Base-by-base conservation (phyloP, 2,797 vertebrate species). In the Zonotrichia albicollis region DNA sequence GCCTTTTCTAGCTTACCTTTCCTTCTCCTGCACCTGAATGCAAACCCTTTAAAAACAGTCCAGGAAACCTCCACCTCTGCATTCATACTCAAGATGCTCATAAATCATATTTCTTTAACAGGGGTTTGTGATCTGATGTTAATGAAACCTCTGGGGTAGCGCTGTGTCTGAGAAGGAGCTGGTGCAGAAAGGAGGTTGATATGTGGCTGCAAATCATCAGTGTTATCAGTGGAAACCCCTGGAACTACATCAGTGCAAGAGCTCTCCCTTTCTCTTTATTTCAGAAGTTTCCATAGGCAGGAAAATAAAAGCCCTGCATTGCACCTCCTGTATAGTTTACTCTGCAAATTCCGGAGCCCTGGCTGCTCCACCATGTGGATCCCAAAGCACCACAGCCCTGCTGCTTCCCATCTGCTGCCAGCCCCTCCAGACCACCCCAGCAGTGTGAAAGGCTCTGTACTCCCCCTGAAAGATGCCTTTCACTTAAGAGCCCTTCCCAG, bases 191-290 rank as follows among this genome's bases (percentile, higher is more conserved):
- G 16, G 13, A 17, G 10, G 29, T 32, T 64, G 76, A 65, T 48
- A 27, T 4, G 60, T 60, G 13, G 40, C n/a, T 71, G 3, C 50
- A 62, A 89, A 66, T 36, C 36, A 50, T 75, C 46, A 14, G 13
- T 73, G 76, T 79, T 94, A 94, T 85, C 90, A 67, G 82, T 93
- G 72, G 84, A 83, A 94, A 40, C 55, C 72, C 79, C 72, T 45
- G 13, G 38, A 95, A 58, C 92, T 72, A 64, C 36, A 72, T 83
- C 58, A n/a, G 42, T 55, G 60, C 42, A 48, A 80, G 75, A 80
- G 7, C 54, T 87, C 65, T 93, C 27, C 32, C 3, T 0, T 77
- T 72, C 66, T 61, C 58, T 83, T 87, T 43, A 55, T 80, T 86
- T 91, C 43, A 48, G 36, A 93, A 51, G 54, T 92, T 93, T 68